Evolutionary conservation across 2,888 invertebrate genomes (phyloP), one percentile per base, ranked within the genome.

Genomic region (Eristalis tenax): DNA sequence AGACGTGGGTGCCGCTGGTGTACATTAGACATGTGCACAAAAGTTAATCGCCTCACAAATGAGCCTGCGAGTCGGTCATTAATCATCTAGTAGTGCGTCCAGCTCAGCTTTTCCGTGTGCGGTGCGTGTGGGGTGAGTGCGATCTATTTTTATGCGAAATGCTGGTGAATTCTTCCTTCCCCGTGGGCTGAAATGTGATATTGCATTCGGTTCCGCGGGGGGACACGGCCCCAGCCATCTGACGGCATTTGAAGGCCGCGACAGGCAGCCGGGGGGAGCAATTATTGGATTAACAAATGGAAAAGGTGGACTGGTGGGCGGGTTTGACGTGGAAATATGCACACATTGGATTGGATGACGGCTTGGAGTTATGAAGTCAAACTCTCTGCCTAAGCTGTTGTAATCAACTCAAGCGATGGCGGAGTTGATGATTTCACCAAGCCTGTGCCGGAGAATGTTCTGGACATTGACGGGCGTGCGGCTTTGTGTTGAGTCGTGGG

Each of bases 11-110:
- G 79, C 59, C 59, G 83, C 76, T 76, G 75, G 79, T 73, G 79
- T 83, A 87, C 76, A 79, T 87, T 87, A 87, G 87, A 87, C 87
- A 87, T 87, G 83, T 87, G 87, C 83, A 87, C 83, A 87, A 87
- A 87, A 87, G 87, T 87, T 87, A 87, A 87, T 87, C 87, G 87
- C 87, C 76, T 83, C 87, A 87, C 87, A 87, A 87, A 87, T 87
- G 87, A 80, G 83, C 83, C 87, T 77, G 71, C 64, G 83, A 87
- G 83, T 76, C 83, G 87, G 80, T 22, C 79, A 87, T 87, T 87
- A 87, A 87, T 87, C 87, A 87, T 87, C 71, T 35, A 4, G 13
- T 3, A 57, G 64, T 11, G 59, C 59, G 50, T 50, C 50, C 50
- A 50, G 50, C n/a, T n/a, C 32, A 82, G 69, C 40, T 70, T 64